Evolutionary conservation across 2,113 vertebrate species (phyloP), one percentile per base, ranked within the genome.

Genomic region (Phasianus colchicus): DNA sequence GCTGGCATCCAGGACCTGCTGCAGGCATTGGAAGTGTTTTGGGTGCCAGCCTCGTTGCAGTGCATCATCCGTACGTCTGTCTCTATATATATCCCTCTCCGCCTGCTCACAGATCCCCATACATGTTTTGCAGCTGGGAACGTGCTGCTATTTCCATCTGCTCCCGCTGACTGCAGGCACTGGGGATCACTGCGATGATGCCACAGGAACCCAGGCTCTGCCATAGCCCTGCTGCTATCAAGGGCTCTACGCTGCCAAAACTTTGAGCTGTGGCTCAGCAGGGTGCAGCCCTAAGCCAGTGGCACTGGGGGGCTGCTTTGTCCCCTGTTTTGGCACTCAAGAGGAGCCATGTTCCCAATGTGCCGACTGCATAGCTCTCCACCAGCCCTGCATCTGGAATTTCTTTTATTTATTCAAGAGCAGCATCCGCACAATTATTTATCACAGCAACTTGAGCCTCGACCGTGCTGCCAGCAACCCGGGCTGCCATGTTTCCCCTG

Each of bases 121-220:
- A 13, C 40, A 18, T 93, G 15, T 63, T 10, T 63, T 21, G 34
- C 92, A 93, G 88, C 95, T 80, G 86, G 96, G 92, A 90, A 92
- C 96, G 70, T 10, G 92, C 95, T 95, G 93, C 91, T 91, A 43
- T 95, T 92, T 32, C 96, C 94, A 96, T 95, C 95, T 96, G 96
- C 77, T 96, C 86, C 95, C 3, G 18, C 78, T 3, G 75, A 50
- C 72, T 78, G 43, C 1, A 6, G 84, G 30, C 47, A 8, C 0
- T 29, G 11, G 85, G 76, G 18, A 84, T n/a, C 0, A 48, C 32
- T 17, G 48, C 4, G 0, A 45, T 29, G 77, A 9, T 2, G 29
- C 54, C 54, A 18, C 29, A 32, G 13, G 8, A 48, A 27, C 34
- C 6, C 29, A 0, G 0, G 38, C 3, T 3, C 34, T 0, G 29